phyloP scores from a whole-genome alignment of 1,140 invertebrate genomes.

The Drosophila nikananu region DNA sequence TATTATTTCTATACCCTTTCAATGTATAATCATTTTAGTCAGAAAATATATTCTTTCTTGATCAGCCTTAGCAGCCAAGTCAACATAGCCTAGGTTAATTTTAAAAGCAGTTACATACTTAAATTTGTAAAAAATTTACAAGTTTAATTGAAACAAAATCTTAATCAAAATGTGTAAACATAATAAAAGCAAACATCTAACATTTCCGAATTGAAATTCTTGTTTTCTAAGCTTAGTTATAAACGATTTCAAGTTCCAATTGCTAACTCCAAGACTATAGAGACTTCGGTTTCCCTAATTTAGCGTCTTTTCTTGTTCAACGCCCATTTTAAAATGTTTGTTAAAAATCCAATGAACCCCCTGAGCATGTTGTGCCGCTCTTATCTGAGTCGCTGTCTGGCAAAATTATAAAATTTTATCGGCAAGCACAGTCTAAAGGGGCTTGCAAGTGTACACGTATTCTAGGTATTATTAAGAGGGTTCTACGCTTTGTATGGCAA shows the following conservation, averaged over 20 bases:
- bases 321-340: slow-evolving; percentile 2
- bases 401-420: slow-evolving; percentile 6
- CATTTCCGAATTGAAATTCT: neutral
- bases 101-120: too few species aligned
- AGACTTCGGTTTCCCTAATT: neutral
- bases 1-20: neutral
- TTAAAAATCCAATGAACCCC: neutral
- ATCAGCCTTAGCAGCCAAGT: too few species aligned
- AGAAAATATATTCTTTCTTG: too few species aligned
- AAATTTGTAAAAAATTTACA: too few species aligned
- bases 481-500: neutral
- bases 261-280: neutral
- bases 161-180: too few species aligned
- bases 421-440: neutral
- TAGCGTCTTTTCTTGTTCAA: neutral
- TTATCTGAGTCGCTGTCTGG: slow-evolving; percentile 1
- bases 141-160: too few species aligned
- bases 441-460: neutral
- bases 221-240: neutral
- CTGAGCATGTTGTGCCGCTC: neutral
- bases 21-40: neutral
- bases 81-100: neutral
- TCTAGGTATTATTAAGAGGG: slow-evolving; percentile 8
- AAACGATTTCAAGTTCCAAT: neutral
- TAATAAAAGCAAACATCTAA: too few species aligned